Evolutionary conservation across 2,113 vertebrate species (phyloP).

Genomic region (Myrmophylax atrothorax): DNA sequence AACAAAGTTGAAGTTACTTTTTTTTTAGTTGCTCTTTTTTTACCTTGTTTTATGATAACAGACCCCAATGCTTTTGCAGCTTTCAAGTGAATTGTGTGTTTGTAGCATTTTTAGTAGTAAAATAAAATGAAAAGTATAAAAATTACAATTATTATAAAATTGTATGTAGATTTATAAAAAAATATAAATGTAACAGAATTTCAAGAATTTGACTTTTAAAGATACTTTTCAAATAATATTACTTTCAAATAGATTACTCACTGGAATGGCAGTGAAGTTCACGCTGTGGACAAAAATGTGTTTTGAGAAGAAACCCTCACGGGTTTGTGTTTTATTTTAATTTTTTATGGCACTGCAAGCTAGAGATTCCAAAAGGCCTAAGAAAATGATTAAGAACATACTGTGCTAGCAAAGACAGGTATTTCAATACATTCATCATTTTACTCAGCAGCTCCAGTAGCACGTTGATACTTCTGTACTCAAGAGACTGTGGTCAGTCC

Average conservation of each 20-base stretch:
- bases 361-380: slow-evolving; percentile 44
- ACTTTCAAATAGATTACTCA: slow-evolving; percentile 33
- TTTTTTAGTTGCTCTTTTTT: slow-evolving; percentile 32
- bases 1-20: background rate
- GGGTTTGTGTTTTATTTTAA: background rate
- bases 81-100: slow-evolving; percentile 54
- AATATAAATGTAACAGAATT: background rate
- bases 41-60: slow-evolving; percentile 45
- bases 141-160: background rate
- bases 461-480: slow-evolving; percentile 35
- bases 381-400: slow-evolving; percentile 53
- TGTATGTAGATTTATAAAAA: background rate
- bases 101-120: slow-evolving; percentile 60
- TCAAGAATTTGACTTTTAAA: slow-evolving; percentile 37
- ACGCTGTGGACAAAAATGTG: background rate
- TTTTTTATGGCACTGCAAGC: slow-evolving; percentile 7
- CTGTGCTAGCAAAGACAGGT: slow-evolving; percentile 30
- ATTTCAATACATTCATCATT: slow-evolving; percentile 56
- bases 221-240: background rate
- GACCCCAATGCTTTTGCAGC: slow-evolving; percentile 28
- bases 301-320: slow-evolving; percentile 52
- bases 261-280: slow-evolving; percentile 40
- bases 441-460: slow-evolving; percentile 8
- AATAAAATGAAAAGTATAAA: background rate
- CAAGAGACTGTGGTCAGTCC: slow-evolving; percentile 29